Evolutionary conservation across 2,888 invertebrate species (phyloP), one percentile per base, ranked within the genome.

Genomic region (Polydrusus cervinus): DNA sequence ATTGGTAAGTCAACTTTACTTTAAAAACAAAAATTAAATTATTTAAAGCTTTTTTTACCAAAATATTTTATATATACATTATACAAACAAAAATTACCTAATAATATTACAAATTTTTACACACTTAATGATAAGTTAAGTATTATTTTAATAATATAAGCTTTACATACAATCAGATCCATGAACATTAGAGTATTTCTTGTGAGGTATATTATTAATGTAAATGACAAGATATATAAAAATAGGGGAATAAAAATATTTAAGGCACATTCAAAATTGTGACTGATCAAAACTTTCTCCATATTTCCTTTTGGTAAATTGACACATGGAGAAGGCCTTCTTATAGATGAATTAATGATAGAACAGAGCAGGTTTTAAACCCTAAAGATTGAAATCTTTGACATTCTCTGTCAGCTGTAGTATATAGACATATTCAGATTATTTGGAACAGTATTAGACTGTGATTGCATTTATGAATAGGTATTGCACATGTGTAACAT

Each of bases 41-140:
- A 79, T 77, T 81, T 82, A 82, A 82, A 82, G 81, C 82, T 82
- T 74, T 79, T 51, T 71, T 76, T 80, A 80, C 80, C 81, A 79
- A 81, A 80, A 78, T 74, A 77, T 71, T 74, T 67, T 71, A 71
- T 77, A 60, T 70, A 51, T 77, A 77, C 78, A 79, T 79, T 34
- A 65, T 49, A 69, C 57, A 65, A 72, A 72, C 49, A 57, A 66
- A 65, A 55, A 67, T 70, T 38, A 49, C 30, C 53, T 62, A 45
- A 71, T 7, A 64, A 66, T 60, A 16, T 61, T 68, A 53, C 51
- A 25, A 51, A 70, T 45, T 74, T 74, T 62, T 66, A 62, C 74
- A 73, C 77, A 79, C 67, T 72, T 73, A 79, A 65, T 64, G 68
- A 65, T 77, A 71, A 47, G 3, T 67, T 77, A 71, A 47, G 3